Percentiles rank a stretch among this genome's conserved stretches.
These are phyloP conservation scores for Drosophila saltans DNA, from an alignment of 1,140 invertebrate species.

Conservation along the genomic window DNA sequence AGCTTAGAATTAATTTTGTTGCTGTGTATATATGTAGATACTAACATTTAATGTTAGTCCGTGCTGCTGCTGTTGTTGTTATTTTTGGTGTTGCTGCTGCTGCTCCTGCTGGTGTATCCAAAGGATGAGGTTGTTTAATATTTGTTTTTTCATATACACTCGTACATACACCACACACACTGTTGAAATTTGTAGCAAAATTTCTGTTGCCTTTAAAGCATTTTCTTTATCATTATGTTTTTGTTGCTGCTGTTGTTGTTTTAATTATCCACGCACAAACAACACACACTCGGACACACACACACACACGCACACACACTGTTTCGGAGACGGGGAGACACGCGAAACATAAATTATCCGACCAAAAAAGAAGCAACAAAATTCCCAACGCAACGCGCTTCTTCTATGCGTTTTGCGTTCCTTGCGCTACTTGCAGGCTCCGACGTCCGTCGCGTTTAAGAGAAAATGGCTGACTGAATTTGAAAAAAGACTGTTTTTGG, in stretches of 20 bases:
- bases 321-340: constrained; percentile 26
- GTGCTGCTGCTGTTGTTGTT: constrained; percentile 26
- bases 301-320: constrained; percentile 22
- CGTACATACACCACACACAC: constrained; percentile 13
- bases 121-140: constrained; percentile 40
- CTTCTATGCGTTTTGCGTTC: constrained; percentile 9
- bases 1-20: constrained; percentile 38
- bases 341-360: constrained; percentile 55
- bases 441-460: constrained; percentile 81
- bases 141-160: constrained; percentile 28
- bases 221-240: constrained; percentile 34
- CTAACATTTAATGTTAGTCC: constrained; percentile 70
- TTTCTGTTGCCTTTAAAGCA: constrained; percentile 40
- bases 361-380: constrained; percentile 48
- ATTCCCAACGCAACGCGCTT: constrained; percentile 61
- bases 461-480: constrained; percentile 79
- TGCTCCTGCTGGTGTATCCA: constrained; percentile 42
- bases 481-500: constrained; percentile 32
- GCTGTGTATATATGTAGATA: constrained; percentile 30
- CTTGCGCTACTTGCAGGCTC: constrained; percentile 61
- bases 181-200: constrained; percentile 33
- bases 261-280: constrained; percentile 48
- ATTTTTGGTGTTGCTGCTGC: not conserved
- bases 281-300: constrained; percentile 18
- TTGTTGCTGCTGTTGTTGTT: constrained; percentile 51